These are phyloP conservation scores for Papilio xuthus DNA, from an alignment of 1,140 invertebrate genomes.

Conservation along the genomic window DNA sequence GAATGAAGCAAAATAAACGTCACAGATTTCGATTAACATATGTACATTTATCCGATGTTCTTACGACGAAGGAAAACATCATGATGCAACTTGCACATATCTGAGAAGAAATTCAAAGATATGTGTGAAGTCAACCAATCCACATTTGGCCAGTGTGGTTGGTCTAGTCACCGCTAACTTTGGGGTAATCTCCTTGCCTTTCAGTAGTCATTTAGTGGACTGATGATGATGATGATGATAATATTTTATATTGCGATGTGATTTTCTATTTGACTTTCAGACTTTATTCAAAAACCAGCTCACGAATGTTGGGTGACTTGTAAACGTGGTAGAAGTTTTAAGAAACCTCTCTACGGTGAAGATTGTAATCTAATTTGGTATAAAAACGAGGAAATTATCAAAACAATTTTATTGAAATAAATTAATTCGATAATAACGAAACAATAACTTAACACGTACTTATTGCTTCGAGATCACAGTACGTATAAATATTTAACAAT, in stretches of 20 bases:
- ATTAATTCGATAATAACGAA: constrained; percentile 43
- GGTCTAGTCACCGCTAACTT: no score
- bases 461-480: constrained; percentile 64
- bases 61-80: no score
- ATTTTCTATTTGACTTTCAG: constrained; percentile 44
- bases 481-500: constrained; percentile 20
- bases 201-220: no score
- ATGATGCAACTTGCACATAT: no score
- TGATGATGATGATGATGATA: no score
- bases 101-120: no score
- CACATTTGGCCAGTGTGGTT: no score
- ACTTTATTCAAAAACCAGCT: constrained; percentile 70
- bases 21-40: no score
- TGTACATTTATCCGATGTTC: no score
- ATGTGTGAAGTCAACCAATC: no score
- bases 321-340: constrained; percentile 74
- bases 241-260: not conserved
- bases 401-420: constrained; percentile 46
- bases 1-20: not conserved
- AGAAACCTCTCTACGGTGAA: constrained; percentile 60
- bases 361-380: constrained; percentile 59
- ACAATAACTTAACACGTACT: constrained; percentile 60
- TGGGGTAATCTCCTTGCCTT: no score
- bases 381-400: constrained; percentile 38
- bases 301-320: constrained; percentile 78